These are phyloP conservation scores for Caenorhabditis becei DNA, from an alignment of 2,888 invertebrate species.

Conservation along the genomic window DNA sequence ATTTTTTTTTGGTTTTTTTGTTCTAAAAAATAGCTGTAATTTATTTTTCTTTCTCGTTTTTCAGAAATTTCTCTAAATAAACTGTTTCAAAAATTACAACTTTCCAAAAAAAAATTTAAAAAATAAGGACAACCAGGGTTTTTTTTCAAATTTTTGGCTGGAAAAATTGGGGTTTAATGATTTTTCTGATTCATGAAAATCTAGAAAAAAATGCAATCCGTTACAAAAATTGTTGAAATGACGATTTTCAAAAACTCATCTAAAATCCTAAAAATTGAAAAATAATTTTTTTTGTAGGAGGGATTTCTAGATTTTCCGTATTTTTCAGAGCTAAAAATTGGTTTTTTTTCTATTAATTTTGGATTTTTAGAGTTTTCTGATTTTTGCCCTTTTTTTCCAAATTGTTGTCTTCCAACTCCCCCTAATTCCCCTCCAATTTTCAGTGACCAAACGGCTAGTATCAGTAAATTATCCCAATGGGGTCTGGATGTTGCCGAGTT, in stretches of 20 bases:
- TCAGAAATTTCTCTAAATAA: not conserved
- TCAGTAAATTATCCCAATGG: conserved; percentile 24
- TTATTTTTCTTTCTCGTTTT: not conserved
- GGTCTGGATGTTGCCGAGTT: conserved; percentile 41
- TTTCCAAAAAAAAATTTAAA: not conserved
- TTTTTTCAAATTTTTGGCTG: not conserved
- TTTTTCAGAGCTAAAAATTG: too few relatives aligned
- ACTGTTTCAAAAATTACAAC: not conserved
- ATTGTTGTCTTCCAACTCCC: too few relatives aligned
- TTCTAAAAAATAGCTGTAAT: too few relatives aligned
- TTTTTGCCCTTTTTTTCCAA: not conserved
- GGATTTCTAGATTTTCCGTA: not conserved
- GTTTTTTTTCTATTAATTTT: not conserved
- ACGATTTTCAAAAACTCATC: too few relatives aligned
- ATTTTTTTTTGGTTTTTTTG: not conserved
- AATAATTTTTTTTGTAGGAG: too few relatives aligned
- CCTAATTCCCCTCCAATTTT: too few relatives aligned
- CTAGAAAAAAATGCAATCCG: conserved; percentile 80
- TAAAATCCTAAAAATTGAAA: not conserved
- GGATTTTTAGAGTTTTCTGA: not conserved
- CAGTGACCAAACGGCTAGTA: conserved; percentile 1
- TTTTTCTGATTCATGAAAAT: conserved; percentile 76
- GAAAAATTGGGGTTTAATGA: not conserved
- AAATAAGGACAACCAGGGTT: not conserved
- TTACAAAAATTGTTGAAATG: not conserved